Evolutionary conservation across 1,140 invertebrate species (phyloP).

Genomic region (Anastatus disparis): DNA sequence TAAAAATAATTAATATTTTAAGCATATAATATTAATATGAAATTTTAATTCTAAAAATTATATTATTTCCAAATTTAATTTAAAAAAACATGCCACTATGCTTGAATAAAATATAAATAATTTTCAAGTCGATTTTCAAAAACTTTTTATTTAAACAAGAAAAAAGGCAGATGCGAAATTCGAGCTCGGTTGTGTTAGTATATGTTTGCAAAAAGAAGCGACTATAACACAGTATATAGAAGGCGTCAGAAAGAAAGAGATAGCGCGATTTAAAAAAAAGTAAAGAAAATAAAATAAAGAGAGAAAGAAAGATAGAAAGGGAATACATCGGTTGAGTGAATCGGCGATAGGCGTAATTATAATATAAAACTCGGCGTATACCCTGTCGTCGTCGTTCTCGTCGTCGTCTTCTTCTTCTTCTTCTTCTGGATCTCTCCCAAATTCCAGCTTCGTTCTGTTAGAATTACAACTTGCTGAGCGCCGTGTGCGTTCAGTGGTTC

Average conservation of each 20-base stretch:
- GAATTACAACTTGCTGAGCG: constrained; percentile 49
- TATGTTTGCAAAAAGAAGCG: too few species aligned
- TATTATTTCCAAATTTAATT: too few species aligned
- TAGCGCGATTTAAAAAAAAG: neutral
- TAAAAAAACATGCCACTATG: too few species aligned
- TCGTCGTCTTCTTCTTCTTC: too few species aligned
- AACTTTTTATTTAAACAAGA: neutral
- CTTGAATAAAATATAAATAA: too few species aligned
- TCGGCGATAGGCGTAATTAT: constrained; percentile 57
- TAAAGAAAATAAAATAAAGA: neutral
- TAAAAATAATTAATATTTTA: too few species aligned
- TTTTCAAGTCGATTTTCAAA: neutral
- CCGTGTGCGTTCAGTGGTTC: constrained; percentile 44
- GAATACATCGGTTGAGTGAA: constrained; percentile 29
- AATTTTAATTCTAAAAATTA: too few species aligned
- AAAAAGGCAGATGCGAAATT: constrained; percentile 14
- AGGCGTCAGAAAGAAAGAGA: neutral
- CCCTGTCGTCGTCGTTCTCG: constrained; percentile 50
- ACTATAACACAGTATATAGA: too few species aligned
- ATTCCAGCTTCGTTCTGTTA: constrained; percentile 51
- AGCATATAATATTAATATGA: too few species aligned
- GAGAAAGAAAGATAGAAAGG: neutral
- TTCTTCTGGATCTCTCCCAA: constrained; percentile 50
- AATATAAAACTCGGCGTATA: constrained; percentile 60
- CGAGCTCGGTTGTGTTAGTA: constrained; percentile 27